Evolutionary conservation across 1,140 invertebrate genomes (phyloP).

Genomic region (Wiebesia pumilae): DNA sequence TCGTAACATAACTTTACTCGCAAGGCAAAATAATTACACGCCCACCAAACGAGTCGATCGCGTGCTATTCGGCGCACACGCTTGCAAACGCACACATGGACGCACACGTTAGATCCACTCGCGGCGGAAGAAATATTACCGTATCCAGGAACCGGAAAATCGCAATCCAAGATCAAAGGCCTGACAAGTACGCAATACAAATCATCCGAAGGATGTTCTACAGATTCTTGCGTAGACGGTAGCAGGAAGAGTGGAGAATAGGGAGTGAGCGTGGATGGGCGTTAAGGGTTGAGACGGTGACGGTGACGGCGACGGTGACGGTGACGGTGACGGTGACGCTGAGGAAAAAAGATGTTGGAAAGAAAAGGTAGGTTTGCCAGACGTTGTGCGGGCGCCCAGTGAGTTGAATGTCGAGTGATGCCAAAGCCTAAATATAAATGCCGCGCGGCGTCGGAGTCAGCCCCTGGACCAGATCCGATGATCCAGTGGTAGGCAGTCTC

Average conservation of each 20-base stretch:
- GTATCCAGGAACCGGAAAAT: conserved; percentile 14
- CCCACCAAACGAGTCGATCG: neutral
- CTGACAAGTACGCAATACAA: too few relatives aligned
- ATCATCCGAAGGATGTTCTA: too few relatives aligned
- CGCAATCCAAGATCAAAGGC: conserved; percentile 27
- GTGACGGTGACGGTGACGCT: neutral
- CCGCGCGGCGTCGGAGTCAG: conserved; percentile 63
- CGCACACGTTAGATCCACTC: neutral
- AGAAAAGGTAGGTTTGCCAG: conserved; percentile 8
- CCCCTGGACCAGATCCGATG: conserved; percentile 66
- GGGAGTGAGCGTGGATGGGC: neutral
- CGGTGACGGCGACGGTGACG: neutral
- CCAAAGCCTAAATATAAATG: conserved; percentile 76
- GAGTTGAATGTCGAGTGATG: conserved; percentile 73
- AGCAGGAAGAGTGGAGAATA: neutral
- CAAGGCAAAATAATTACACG: neutral
- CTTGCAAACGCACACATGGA: neutral
- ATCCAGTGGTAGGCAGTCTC: conserved; percentile 70
- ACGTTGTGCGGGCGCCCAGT: conserved; percentile 55
- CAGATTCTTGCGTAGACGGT: too few relatives aligned
- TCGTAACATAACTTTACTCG: neutral
- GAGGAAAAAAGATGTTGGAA: neutral
- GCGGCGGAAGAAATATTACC: neutral
- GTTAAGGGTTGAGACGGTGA: neutral
- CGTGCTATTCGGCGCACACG: neutral